phyloP scores from a whole-genome alignment of 53 echinoderm and acorn worm species.

The Luidia sarsii region DNA sequence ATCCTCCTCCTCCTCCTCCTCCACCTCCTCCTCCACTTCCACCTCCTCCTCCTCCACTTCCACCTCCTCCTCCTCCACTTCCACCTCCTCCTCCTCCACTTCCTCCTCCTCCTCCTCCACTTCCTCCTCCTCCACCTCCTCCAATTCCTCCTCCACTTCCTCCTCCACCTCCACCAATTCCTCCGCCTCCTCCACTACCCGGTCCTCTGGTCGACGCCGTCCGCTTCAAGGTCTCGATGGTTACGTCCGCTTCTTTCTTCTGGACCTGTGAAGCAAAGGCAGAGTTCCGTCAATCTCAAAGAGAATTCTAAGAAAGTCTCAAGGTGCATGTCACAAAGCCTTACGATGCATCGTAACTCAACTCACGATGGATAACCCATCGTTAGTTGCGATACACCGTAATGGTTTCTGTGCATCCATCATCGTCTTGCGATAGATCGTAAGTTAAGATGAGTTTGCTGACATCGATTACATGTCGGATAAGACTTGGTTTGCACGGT shows the following conservation, averaged over 20 bases:
- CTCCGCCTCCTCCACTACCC: constrained; percentile 39
- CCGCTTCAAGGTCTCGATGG: constrained; percentile 62
- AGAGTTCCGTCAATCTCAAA: background rate
- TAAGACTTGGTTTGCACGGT: no score
- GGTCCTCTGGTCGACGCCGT: constrained; percentile 38
- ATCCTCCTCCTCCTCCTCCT: constrained; percentile 32
- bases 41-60: constrained; percentile 32
- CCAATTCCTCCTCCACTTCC: constrained; percentile 9
- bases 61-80: background rate
- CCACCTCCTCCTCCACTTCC: constrained; percentile 4
- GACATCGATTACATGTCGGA: background rate
- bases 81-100: constrained; percentile 13
- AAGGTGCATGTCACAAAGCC: no score
- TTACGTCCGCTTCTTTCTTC: constrained; percentile 62
- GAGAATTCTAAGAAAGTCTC: background rate
- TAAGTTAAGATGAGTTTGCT: no score
- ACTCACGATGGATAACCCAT: no score
- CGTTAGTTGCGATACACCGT: no score
- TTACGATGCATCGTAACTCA: no score
- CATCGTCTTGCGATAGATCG: no score
- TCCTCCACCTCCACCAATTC: constrained; percentile 27
- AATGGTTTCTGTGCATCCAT: no score
- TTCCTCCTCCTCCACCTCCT: constrained; percentile 22
- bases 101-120: constrained; percentile 17
- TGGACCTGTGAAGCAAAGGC: constrained; percentile 37